Percentiles rank a stretch among this genome's conserved stretches.
Evolutionary conservation across 2,113 vertebrate species (phyloP).

Genomic region (Sceloporus tristichus): DNA sequence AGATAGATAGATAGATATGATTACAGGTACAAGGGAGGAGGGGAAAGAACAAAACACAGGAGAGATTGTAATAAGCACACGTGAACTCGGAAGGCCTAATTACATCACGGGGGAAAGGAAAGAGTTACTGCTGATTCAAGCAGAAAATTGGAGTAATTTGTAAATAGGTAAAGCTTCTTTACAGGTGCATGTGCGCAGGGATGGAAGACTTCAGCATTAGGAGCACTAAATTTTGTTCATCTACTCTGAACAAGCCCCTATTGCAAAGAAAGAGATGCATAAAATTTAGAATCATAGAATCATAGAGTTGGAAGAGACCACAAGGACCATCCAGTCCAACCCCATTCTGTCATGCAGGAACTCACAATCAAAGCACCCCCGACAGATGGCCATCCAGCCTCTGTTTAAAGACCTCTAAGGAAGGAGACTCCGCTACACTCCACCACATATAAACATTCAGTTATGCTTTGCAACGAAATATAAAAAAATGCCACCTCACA

Average conservation of each 20-base stretch:
- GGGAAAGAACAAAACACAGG: constrained; percentile 86
- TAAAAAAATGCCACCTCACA: no score
- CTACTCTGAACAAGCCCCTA: constrained; percentile 44
- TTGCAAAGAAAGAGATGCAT: fast-evolving
- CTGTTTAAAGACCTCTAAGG: no score
- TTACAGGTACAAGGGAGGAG: constrained; percentile 86
- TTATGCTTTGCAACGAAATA: fast-evolving
- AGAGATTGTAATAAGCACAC: constrained; percentile 91
- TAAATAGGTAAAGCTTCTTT: constrained; percentile 93
- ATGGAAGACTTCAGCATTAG: constrained; percentile 58
- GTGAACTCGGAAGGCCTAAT: constrained; percentile 98
- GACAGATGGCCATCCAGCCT: no score
- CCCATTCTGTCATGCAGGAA: no score
- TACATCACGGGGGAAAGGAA: constrained; percentile 94
- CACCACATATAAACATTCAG: no score
- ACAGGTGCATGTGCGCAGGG: constrained; percentile 92
- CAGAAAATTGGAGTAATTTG: constrained; percentile 98
- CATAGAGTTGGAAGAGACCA: no score
- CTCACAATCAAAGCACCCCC: no score
- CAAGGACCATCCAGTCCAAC: no score
- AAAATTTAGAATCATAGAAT: no score
- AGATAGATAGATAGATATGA: constrained; percentile 87
- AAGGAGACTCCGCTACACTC: no score
- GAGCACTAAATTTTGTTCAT: constrained; percentile 39
- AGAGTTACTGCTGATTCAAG: constrained; percentile 96